Percentiles rank a stretch among this genome's conserved stretches.
Evolutionary conservation across 2,113 vertebrate genomes (phyloP).

Genomic region (Cynocephalus volans): DNA sequence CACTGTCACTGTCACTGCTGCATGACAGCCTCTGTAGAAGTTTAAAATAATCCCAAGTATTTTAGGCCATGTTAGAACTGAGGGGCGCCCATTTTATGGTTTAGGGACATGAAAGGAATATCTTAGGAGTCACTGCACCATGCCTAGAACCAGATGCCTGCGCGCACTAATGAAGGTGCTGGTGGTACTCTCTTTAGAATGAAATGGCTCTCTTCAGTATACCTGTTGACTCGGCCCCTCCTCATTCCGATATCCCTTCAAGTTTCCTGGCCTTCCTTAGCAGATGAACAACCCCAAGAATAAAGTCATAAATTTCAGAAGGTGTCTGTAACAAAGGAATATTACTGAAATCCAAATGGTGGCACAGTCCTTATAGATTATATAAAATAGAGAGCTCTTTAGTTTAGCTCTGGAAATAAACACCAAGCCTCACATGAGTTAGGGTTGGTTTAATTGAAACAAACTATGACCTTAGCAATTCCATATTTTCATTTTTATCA

Average conservation of each 20-base stretch:
- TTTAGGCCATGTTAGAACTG: background rate
- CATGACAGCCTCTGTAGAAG: background rate
- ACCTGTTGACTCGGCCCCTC: background rate
- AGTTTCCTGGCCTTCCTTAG: background rate
- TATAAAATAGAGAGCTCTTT: background rate
- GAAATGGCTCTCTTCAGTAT: background rate
- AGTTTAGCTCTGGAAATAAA: background rate
- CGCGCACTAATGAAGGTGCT: background rate
- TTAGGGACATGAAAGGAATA: background rate
- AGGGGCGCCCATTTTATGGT: background rate
- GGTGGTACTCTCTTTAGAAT: constrained; percentile 21
- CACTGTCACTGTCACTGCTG: background rate
- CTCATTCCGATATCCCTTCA: background rate
- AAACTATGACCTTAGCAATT: background rate
- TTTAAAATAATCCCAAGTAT: background rate
- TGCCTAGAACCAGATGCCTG: background rate
- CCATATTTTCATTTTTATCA: background rate
- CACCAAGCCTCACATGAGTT: background rate
- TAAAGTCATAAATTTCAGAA: background rate
- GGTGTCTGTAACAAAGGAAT: background rate
- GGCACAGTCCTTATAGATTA: background rate
- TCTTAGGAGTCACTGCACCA: background rate
- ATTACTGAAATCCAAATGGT: background rate
- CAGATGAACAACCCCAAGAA: background rate
- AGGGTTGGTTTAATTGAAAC: background rate